A percentile compares a stretch with the other conserved stretches of the same genome.
phyloP scores from a whole-genome alignment of 2,113 vertebrate species.

The Bombycilla garrulus region DNA sequence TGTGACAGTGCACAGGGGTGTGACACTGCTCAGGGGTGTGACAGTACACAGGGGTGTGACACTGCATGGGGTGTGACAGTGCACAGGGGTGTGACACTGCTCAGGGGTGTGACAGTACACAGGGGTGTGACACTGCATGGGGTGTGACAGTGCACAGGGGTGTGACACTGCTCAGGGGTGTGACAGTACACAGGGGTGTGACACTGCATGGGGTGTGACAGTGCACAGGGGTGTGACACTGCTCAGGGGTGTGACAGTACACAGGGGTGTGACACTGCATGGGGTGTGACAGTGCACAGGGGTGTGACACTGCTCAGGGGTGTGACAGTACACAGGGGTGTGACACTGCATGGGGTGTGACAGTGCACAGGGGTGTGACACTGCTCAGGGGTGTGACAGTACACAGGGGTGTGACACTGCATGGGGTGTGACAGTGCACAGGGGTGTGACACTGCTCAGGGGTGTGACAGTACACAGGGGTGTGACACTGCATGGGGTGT shows the following conservation, averaged over 20 bases:
- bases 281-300: not conserved
- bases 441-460: not conserved
- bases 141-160: not conserved
- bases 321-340: no score
- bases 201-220: no score
- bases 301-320: not conserved
- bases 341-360: no score
- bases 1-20: not conserved
- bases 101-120: not conserved
- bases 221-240: no score
- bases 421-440: not conserved
- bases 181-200: not conserved
- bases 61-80: not conserved
- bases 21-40: no score
- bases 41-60: not conserved
- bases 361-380: not conserved
- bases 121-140: not conserved
- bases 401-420: not conserved
- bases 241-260: not conserved
- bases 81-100: not conserved
- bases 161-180: not conserved
- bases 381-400: not conserved
- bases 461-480: not conserved
- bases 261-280: not conserved
- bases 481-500: no score